Evolutionary conservation across 2,113 vertebrate species (phyloP).

Genomic region (Channa argus): DNA sequence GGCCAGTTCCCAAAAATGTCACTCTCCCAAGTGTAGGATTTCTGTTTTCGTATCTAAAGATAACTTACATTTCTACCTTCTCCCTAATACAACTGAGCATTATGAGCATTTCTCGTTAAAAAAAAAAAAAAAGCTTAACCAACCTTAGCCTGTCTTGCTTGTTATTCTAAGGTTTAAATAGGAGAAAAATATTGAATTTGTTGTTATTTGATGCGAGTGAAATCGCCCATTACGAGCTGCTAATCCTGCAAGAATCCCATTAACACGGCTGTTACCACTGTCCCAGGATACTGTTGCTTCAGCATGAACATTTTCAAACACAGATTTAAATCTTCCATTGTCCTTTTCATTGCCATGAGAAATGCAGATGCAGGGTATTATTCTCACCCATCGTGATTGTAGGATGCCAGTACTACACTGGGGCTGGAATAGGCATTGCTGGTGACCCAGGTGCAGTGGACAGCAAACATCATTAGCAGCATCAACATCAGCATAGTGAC

Average conservation of each 20-base stretch:
- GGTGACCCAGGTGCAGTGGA: constrained; percentile 96
- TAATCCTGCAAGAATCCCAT: too few relatives aligned
- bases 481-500: constrained; percentile 95
- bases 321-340: not conserved
- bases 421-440: constrained; percentile 95
- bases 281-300: too few relatives aligned
- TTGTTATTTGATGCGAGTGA: too few relatives aligned
- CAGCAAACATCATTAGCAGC: constrained; percentile 95
- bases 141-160: too few relatives aligned
- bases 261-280: too few relatives aligned
- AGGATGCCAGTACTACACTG: constrained; percentile 92
- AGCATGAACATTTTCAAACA: too few relatives aligned
- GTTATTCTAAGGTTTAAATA: too few relatives aligned
- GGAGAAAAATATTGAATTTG: too few relatives aligned
- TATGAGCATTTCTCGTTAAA: not conserved
- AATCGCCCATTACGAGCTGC: too few relatives aligned
- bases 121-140: not conserved
- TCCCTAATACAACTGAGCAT: not conserved
- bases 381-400: constrained; percentile 93
- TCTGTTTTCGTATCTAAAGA: too few relatives aligned
- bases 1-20: too few relatives aligned
- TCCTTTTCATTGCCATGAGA: not conserved
- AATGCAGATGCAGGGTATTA: not conserved
- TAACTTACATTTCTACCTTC: not conserved
- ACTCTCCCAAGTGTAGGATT: too few relatives aligned